Percentiles rank a stretch among this genome's conserved stretches.
phyloP scores from a whole-genome alignment of 2,113 vertebrate species.

The Nesospiza acunhae region DNA sequence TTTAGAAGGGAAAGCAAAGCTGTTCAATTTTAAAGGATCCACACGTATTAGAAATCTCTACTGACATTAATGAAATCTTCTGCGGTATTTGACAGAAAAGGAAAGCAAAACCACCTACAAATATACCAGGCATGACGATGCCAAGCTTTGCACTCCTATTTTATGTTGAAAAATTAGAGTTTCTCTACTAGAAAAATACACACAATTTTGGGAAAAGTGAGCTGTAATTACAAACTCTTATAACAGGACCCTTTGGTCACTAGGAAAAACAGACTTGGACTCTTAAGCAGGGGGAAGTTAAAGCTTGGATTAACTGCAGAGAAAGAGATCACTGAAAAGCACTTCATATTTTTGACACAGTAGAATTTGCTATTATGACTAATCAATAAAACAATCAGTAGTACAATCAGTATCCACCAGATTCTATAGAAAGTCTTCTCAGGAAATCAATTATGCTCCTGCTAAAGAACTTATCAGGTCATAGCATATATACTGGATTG shows the following conservation, averaged over 20 bases:
- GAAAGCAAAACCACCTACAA: not conserved
- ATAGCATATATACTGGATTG: not conserved
- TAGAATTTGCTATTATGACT: not conserved
- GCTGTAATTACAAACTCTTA: not conserved
- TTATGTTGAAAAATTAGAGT: not conserved
- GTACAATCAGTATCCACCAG: not conserved
- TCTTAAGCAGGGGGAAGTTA: not conserved
- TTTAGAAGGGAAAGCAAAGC: not conserved
- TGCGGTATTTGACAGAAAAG: not conserved
- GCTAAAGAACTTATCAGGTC: not conserved
- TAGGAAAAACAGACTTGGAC: not conserved
- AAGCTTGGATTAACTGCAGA: not conserved
- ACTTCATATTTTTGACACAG: not conserved
- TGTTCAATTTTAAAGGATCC: not conserved
- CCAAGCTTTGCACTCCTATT: not conserved
- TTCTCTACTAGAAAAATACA: not conserved
- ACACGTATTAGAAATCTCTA: not conserved
- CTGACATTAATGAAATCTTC: not conserved
- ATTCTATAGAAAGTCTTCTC: not conserved
- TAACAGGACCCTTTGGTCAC: not conserved
- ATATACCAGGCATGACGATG: not conserved
- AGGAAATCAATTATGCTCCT: not conserved
- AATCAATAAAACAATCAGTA: not conserved
- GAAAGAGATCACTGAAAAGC: not conserved
- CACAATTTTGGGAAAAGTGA: not conserved